Evolutionary conservation across 30 jellyfish, hydroid and myxozoan genomes (phyloP), one percentile per base, ranked within the genome.

Genomic region (Pelagia noctiluca): DNA sequence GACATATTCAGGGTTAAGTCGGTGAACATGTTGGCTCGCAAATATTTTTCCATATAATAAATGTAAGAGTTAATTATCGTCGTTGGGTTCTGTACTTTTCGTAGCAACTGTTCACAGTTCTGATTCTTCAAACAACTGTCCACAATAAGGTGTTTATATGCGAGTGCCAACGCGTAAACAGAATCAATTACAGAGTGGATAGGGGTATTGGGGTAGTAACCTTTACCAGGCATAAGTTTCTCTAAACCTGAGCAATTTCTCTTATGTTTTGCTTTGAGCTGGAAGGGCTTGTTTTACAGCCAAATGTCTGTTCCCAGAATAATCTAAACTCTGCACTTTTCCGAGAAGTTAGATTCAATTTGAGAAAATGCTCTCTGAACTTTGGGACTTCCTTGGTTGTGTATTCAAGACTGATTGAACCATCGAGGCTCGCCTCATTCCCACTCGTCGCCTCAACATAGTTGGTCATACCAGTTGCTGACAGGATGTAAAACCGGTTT

Each of bases 151-250:
- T n/a, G 23, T 68, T 77, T 63, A 25, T 83, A 31, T 25, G 90
- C 94, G 36, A 54, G 26, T 0, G 97, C 99, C 32, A 88, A 24
- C 13, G 96, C 89, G 47, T 68, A 87, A 16, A 77, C 90, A n/a
- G 96, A 92, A 71, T 86, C 75, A 28, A 87, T 74, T n/a, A 93
- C 97, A 3, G 90, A 61, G 21, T 79, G 87, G 47, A 93, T 90
- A 2, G 98, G 96, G 48, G 98, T 93, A 22, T 75, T 50, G 26
- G 92, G 82, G 57, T 87, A 93, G 47, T 80, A 93, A 19, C 98
- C 98, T 32, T 33, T 32, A 33, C 97, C 97, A 23, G 75, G 85
- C 30, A 35, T 22, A 53, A 94, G 71, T 72, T 71, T 78, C 35
- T 85, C 97, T 12, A 52, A 49, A 24, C 89, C 89, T 23, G 96